Evolutionary conservation across 2,888 invertebrate genomes (phyloP).

Genomic region (Acanthosoma haemorrhoidale): DNA sequence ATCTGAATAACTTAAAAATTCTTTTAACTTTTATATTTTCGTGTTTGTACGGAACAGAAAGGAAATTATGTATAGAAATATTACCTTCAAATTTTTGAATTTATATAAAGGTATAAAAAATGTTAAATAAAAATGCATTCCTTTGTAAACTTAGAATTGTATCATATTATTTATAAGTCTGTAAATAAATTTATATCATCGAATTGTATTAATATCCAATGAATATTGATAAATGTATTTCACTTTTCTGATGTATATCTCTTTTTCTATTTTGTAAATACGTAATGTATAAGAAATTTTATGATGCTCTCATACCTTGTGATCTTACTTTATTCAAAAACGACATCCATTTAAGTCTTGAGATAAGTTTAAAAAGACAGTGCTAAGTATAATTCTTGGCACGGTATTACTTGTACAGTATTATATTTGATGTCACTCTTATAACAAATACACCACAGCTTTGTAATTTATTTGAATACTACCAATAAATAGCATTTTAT

Average conservation of each 20-base stretch:
- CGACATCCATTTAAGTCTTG: neutral
- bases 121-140: slow-evolving; percentile 16
- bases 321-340: slow-evolving; percentile 22
- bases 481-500: slow-evolving; percentile 23
- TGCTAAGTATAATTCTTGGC: neutral
- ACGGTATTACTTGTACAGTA: slow-evolving; percentile 18
- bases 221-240: neutral
- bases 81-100: slow-evolving; percentile 12
- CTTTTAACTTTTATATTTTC: slow-evolving; percentile 25
- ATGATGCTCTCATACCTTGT: slow-evolving; percentile 26
- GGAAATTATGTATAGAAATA: neutral
- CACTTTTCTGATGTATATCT: slow-evolving; percentile 21
- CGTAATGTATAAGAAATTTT: slow-evolving; percentile 20
- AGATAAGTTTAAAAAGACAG: neutral
- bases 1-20: slow-evolving; percentile 27
- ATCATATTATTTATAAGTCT: slow-evolving; percentile 26
- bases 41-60: neutral
- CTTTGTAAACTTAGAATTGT: slow-evolving; percentile 31
- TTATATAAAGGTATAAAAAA: neutral
- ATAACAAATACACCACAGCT: slow-evolving; percentile 11
- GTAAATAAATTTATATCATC: slow-evolving; percentile 29
- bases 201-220: neutral
- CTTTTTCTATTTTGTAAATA: slow-evolving; percentile 22
- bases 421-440: slow-evolving; percentile 8
- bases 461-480: slow-evolving; percentile 25